Conservation (phyloP, 2,888 invertebrate genomes). For the Mythimna pallens region DNA sequence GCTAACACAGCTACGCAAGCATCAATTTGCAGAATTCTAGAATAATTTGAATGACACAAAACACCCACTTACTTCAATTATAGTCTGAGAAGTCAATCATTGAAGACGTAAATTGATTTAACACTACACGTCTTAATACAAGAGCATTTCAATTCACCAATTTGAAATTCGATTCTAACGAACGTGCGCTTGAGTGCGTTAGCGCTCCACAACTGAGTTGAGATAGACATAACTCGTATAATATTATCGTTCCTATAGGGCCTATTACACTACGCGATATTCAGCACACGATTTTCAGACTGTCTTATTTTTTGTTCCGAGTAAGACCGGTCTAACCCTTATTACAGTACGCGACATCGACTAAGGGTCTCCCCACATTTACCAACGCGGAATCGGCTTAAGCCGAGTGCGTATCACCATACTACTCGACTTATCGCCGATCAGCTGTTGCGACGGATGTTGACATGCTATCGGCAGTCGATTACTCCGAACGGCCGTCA, state of each 20-base stretch:
- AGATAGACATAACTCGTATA: background rate
- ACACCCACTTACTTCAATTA: constrained; percentile 43
- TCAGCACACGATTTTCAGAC: too few species aligned
- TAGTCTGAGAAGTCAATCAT: constrained; percentile 4
- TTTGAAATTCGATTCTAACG: background rate
- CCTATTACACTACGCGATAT: too few species aligned
- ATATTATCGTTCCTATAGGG: background rate
- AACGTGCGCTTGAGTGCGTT: constrained; percentile 52
- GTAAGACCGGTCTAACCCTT: too few species aligned
- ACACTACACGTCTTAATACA: constrained; percentile 30
- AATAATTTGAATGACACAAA: constrained; percentile 4
- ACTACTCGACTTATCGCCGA: too few species aligned
- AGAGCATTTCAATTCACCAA: constrained; percentile 5
- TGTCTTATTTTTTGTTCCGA: too few species aligned
- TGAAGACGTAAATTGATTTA: constrained; percentile 23
- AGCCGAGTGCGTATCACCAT: too few species aligned
- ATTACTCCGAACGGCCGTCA: too few species aligned
- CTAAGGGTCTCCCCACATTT: too few species aligned
- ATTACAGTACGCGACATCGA: too few species aligned
- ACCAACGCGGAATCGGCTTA: too few species aligned
- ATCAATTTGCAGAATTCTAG: background rate
- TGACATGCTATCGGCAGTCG: too few species aligned
- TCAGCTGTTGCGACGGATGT: too few species aligned
- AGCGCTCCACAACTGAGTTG: constrained; percentile 29
- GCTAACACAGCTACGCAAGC: background rate